phyloP scores from a whole-genome alignment of 1,140 invertebrate species.

The Heliconius hermathena region DNA sequence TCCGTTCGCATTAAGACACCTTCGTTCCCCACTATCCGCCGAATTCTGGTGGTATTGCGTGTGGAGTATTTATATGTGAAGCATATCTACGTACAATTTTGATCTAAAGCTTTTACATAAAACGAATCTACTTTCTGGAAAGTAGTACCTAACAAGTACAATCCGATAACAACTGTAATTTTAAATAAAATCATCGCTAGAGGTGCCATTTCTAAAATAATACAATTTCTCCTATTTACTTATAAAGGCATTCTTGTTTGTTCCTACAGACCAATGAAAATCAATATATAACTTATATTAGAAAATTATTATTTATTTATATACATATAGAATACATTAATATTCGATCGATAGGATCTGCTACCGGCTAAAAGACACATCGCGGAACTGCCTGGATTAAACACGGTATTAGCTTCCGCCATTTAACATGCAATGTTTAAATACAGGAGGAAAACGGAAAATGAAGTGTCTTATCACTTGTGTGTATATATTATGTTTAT shows the following conservation, averaged over 20 bases:
- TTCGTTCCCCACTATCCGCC: too few relatives aligned
- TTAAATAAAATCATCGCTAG: constrained; percentile 33
- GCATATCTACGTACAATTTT: background rate
- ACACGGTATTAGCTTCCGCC: background rate
- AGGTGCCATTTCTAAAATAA: constrained; percentile 33
- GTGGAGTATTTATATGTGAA: too few relatives aligned
- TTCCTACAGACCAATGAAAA: background rate
- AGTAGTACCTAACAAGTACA: background rate
- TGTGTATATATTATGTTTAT: too few relatives aligned
- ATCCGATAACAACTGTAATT: constrained; percentile 33
- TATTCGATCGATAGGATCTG: background rate
- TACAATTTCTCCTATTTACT: constrained; percentile 28
- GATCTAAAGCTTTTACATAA: background rate
- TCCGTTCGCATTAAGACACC: too few relatives aligned
- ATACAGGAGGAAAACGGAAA: constrained; percentile 2
- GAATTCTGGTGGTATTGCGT: too few relatives aligned
- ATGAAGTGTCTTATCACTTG: background rate
- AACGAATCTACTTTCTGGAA: background rate
- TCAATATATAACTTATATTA: background rate
- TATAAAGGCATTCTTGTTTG: constrained; percentile 5
- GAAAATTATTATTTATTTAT: background rate
- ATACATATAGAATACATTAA: background rate
- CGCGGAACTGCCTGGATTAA: background rate
- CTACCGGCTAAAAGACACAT: background rate
- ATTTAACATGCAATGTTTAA: background rate